Percentiles rank a stretch among this genome's conserved stretches.
phyloP scores from a whole-genome alignment of 2,888 invertebrate genomes.

The Luperina testacea region DNA sequence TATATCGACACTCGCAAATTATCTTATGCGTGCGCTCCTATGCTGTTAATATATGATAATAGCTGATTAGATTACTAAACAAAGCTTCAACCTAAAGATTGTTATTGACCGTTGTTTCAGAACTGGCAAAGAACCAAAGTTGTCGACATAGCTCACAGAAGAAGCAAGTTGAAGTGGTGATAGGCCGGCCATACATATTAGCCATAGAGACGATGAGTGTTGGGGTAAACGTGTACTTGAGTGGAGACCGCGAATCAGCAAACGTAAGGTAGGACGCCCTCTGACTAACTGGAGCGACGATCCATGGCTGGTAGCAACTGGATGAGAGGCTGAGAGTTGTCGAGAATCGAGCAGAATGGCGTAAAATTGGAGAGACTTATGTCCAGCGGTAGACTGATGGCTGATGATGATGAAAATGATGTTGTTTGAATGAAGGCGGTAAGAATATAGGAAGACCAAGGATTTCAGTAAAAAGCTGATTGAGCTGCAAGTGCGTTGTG shows the following conservation, averaged over 20 bases:
- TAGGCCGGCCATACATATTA: background rate
- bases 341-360: background rate
- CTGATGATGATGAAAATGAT: too few species aligned
- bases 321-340: too few species aligned
- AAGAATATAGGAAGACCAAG: too few species aligned
- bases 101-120: too few species aligned
- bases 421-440: too few species aligned
- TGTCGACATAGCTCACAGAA: background rate
- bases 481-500: too few species aligned
- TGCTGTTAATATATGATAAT: slow-evolving; percentile 24
- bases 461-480: too few species aligned
- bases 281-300: background rate
- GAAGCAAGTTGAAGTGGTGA: background rate
- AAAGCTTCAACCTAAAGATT: background rate
- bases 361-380: background rate
- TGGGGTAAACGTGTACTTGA: background rate
- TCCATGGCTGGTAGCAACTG: background rate
- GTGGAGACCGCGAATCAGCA: too few species aligned
- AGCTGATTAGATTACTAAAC: slow-evolving; percentile 45
- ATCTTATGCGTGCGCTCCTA: slow-evolving; percentile 16
- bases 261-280: background rate
- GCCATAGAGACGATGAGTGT: background rate
- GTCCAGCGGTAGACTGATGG: background rate
- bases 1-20: slow-evolving; percentile 18
- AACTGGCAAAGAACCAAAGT: background rate